Evolutionary conservation across 2,888 invertebrate genomes (phyloP).

Genomic region (Trachelus troglodyta): DNA sequence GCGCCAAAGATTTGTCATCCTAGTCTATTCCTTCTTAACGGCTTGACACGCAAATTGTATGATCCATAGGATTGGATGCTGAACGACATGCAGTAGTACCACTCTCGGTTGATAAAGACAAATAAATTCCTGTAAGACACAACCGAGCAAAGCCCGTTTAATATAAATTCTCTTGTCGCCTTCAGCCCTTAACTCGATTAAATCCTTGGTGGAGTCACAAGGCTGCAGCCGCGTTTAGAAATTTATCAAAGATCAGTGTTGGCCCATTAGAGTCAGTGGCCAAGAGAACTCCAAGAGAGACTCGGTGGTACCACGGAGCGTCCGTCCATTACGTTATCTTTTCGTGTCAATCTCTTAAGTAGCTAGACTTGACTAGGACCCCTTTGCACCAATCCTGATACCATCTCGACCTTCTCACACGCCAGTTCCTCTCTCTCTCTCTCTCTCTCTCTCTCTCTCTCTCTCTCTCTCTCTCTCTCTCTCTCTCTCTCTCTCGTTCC

Average conservation of each 20-base stretch:
- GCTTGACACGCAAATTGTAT: no score
- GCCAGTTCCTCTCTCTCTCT: neutral
- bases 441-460: neutral
- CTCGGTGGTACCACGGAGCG: constrained; percentile 11
- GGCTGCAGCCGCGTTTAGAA: constrained; percentile 37
- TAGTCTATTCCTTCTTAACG: no score
- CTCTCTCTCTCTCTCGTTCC: neutral
- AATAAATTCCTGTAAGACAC: no score
- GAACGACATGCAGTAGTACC: no score
- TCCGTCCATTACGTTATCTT: constrained; percentile 64
- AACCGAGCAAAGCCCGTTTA: no score
- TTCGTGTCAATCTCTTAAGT: constrained; percentile 65
- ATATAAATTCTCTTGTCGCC: no score
- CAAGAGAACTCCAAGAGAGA: constrained; percentile 25
- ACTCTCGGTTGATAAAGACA: no score
- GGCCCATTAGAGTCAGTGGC: constrained; percentile 47
- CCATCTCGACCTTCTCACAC: constrained; percentile 28
- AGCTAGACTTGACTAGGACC: constrained; percentile 55
- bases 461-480: neutral
- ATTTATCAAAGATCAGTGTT: constrained; percentile 50
- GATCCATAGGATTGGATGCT: no score
- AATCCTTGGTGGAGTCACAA: constrained; percentile 31
- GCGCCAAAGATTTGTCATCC: no score
- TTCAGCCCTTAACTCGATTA: constrained; percentile 28
- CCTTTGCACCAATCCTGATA: constrained; percentile 32